Conservation (phyloP, 2,113 vertebrate species). For the Larimichthys crocea region DNA sequence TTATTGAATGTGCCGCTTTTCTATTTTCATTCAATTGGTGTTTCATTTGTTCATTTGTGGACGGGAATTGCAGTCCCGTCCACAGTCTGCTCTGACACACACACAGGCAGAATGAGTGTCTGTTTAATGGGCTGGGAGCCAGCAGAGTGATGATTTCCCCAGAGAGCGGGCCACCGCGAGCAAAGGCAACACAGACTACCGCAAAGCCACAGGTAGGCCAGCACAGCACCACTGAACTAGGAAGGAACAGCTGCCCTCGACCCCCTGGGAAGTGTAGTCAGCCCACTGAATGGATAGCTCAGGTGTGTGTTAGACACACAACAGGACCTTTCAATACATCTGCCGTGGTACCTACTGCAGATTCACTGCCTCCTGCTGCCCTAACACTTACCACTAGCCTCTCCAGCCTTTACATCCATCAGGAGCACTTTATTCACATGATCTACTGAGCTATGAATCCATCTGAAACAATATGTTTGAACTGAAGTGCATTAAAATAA, state of each 20-base stretch:
- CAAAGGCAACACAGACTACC: slow-evolving; percentile 59
- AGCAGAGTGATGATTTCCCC: slow-evolving; percentile 74
- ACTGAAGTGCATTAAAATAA: neutral
- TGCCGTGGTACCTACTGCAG: slow-evolving; percentile 44
- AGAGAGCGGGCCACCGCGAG: slow-evolving; percentile 62
- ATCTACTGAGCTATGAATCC: neutral
- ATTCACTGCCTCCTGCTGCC: slow-evolving; percentile 58
- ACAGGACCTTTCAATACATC: slow-evolving; percentile 62
- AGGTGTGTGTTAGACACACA: slow-evolving; percentile 77
- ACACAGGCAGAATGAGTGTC: slow-evolving; percentile 24
- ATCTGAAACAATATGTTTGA: slow-evolving; percentile 2
- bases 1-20: slow-evolving; percentile 58
- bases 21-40: slow-evolving; percentile 70
- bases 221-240: slow-evolving; percentile 62
- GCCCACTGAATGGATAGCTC: slow-evolving; percentile 64
- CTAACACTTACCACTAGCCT: slow-evolving; percentile 48
- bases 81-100: slow-evolving; percentile 29
- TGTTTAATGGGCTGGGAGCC: slow-evolving; percentile 66
- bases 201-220: slow-evolving; percentile 79
- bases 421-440: slow-evolving; percentile 19
- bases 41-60: slow-evolving; percentile 73
- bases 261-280: slow-evolving; percentile 67
- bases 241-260: slow-evolving; percentile 78
- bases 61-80: slow-evolving; percentile 45
- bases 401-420: neutral